Percentiles rank a stretch among this genome's conserved stretches.
Conservation (phyloP, 2,888 invertebrate genomes). For the Geophilus truncorum region DNA sequence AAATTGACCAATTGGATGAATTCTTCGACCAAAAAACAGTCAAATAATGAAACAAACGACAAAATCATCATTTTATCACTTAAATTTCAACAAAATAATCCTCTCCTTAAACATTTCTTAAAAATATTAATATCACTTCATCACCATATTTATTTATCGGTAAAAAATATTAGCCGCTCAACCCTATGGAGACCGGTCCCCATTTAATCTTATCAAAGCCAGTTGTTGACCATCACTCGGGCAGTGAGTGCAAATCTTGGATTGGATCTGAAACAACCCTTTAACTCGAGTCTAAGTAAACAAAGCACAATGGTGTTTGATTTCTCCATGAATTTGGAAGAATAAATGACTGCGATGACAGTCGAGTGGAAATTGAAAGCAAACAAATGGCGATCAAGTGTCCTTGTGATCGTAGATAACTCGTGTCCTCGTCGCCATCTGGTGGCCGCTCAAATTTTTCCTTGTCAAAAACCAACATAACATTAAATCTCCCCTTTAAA, state of each 20-base stretch:
- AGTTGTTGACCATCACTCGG: neutral
- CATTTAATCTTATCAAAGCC: no score
- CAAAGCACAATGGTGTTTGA: neutral
- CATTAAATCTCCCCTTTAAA: no score
- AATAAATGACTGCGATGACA: slow-evolving; percentile 2
- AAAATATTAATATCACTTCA: no score
- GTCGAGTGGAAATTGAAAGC: slow-evolving; percentile 10
- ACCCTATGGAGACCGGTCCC: no score
- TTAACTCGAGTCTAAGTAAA: neutral
- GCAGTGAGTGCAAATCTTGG: neutral
- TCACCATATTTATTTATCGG: no score
- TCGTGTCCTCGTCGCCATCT: neutral
- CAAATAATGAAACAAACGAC: no score
- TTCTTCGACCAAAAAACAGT: no score
- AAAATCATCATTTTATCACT: no score
- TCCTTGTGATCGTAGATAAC: neutral
- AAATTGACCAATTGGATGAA: no score
- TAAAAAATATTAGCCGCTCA: no score
- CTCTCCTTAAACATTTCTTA: no score
- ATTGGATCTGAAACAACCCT: neutral
- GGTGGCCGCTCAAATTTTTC: neutral
- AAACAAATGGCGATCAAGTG: slow-evolving; percentile 5
- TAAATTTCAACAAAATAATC: no score
- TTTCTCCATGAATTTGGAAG: slow-evolving; percentile 10
- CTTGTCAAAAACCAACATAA: neutral